Conservation (phyloP, 2,797 vertebrate genomes). For the Sebastolobus alascanus region DNA sequence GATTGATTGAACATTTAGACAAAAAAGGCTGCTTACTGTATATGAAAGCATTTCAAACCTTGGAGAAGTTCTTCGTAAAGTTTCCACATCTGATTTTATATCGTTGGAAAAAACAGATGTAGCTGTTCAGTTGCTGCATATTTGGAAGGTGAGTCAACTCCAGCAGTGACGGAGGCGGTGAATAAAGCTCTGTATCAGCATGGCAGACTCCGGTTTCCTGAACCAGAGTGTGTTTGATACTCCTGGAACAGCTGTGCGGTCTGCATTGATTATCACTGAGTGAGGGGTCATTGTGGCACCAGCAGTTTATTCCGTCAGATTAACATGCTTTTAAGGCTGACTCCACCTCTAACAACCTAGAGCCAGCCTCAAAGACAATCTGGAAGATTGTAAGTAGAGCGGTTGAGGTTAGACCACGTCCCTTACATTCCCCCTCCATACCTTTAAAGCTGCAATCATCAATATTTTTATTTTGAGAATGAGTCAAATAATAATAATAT, state of each 20-base stretch:
- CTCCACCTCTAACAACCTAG: slow-evolving; percentile 1
- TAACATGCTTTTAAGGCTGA: slow-evolving; percentile 35
- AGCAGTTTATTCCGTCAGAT: slow-evolving; percentile 49
- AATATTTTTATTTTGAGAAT: background rate
- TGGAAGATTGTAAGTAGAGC: background rate
- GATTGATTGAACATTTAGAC: slow-evolving; percentile 15
- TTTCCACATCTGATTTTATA: background rate
- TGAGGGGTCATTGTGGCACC: slow-evolving; percentile 24
- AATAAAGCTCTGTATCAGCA: background rate
- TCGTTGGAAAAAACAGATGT: background rate
- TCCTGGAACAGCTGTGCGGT: slow-evolving; percentile 19
- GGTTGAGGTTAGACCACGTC: background rate
- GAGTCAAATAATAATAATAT: background rate
- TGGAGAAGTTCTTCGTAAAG: background rate
- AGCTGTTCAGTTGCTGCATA: background rate
- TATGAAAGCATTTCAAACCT: slow-evolving; percentile 31
- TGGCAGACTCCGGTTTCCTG: background rate
- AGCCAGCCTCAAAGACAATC: background rate
- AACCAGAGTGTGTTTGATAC: slow-evolving; percentile 19
- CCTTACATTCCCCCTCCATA: background rate
- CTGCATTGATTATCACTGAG: slow-evolving; percentile 47
- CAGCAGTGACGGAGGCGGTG: no score
- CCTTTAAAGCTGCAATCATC: background rate
- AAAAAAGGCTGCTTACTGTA: background rate
- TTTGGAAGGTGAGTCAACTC: background rate